Evolutionary conservation across 2,113 vertebrate genomes (phyloP), one percentile per base, ranked within the genome.

Genomic region (Heliornis fulica): DNA sequence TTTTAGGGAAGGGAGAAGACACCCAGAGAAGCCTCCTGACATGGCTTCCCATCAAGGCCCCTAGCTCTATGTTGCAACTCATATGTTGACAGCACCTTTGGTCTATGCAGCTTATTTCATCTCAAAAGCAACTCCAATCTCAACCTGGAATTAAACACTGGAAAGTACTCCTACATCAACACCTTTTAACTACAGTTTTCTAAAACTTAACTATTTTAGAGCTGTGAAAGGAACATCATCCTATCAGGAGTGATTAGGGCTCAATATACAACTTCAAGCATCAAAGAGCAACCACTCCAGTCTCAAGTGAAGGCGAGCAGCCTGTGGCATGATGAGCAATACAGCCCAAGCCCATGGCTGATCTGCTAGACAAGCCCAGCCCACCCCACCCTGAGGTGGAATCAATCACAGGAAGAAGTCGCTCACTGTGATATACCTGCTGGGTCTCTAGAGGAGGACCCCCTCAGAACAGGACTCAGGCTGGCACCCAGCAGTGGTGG

Each of bases 41-140:
- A 2, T 15, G 2, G 1, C 40, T 46, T 75, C 29, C 74, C 5
- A 3, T 1, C 0, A 0, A 69, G 32, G 56, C 13, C 56, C 57
- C n/a, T 29, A 28, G n/a, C 53, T 56, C 17, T 57, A 54, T 7
- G 8, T 1, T 0, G 0, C 16, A 34, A 64, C 51, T 87, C 43
- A 18, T 20, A 32, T 8, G 3, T 10, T 38, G 88, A 34, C 34
- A 80, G 63, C 31, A n/a, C 19, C 29, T 20, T 8, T 16, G 25
- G 45, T 38, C 53, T 61, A 54, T 5, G 4, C 43, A 66, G 59
- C 34, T 70, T 51, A 5, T 46, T 83, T 60, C 56, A 53, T 3
- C 61, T 53, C 31, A 7, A 81, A 56, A 84, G 23, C 56, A 74
- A 51, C 41, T 53, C 60, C 38, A 64, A 4, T 20, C 51, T 60